Conservation (phyloP, 1,140 invertebrate species). For the Neelides sp. region DNA sequence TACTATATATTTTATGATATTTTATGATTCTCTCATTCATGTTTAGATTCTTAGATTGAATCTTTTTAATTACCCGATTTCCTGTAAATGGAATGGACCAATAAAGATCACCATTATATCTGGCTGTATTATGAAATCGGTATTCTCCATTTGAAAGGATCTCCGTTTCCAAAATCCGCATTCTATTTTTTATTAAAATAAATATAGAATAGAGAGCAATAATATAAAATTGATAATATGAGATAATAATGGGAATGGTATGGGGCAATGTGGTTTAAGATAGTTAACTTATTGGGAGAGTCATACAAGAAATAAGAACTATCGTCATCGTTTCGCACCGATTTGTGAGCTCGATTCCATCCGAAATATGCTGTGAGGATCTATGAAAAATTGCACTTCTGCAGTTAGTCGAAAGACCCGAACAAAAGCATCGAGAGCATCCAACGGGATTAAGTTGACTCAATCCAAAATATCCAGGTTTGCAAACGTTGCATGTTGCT, state of each 20-base stretch:
- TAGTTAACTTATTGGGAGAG: background rate
- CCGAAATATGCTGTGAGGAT: background rate
- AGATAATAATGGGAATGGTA: no score
- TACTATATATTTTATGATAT: background rate
- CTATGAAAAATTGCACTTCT: conserved; percentile 11
- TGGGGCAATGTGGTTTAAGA: background rate
- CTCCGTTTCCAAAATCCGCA: no score
- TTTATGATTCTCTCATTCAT: background rate
- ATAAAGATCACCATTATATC: no score
- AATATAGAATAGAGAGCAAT: no score
- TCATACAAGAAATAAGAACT: background rate
- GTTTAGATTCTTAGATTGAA: no score
- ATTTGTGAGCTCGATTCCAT: background rate
- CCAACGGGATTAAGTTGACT: conserved; percentile 58
- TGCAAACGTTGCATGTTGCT: conserved; percentile 64
- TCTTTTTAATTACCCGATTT: no score
- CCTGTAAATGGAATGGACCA: no score
- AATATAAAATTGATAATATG: no score
- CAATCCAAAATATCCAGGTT: conserved; percentile 69
- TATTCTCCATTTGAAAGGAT: no score
- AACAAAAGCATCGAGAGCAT: conserved; percentile 82
- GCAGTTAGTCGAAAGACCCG: conserved; percentile 64
- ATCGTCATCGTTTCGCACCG: background rate
- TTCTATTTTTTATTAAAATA: no score
- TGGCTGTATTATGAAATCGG: no score